Conservation (phyloP, 2,888 invertebrate species). For the Teinopalpus imperialis region DNA sequence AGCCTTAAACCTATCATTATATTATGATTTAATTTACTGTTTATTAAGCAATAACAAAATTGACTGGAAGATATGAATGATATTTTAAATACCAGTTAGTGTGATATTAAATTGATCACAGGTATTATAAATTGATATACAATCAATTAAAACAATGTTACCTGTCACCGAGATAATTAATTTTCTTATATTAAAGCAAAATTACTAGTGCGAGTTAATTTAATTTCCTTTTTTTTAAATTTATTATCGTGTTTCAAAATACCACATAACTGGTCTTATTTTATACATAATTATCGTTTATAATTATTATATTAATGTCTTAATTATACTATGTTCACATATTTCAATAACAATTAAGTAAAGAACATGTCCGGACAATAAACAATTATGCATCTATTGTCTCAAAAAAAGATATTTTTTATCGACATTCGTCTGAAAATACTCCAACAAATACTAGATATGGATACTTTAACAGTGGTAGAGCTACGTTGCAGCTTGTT, state of each 20-base stretch:
- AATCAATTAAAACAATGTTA: constrained; percentile 24
- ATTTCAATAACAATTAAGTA: too few species aligned
- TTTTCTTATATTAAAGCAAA: not conserved
- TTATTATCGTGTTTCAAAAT: not conserved
- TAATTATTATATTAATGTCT: constrained; percentile 12
- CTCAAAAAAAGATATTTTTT: too few species aligned
- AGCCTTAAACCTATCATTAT: constrained; percentile 4
- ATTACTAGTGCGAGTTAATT: not conserved
- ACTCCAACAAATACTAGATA: too few species aligned
- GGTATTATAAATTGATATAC: constrained; percentile 22
- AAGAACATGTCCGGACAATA: too few species aligned
- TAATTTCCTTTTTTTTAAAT: not conserved
- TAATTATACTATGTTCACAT: too few species aligned
- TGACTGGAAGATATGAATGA: not conserved
- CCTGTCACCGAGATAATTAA: constrained; percentile 8
- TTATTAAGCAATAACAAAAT: not conserved
- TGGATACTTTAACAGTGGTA: too few species aligned
- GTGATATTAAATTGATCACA: constrained; percentile 1
- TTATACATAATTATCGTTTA: constrained; percentile 3
- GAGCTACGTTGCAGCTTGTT: too few species aligned
- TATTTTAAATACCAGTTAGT: constrained; percentile 12
- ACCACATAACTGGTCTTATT: constrained; percentile 9
- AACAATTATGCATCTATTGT: too few species aligned
- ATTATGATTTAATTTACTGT: constrained; percentile 5
- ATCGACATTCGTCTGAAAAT: too few species aligned